Percentiles rank a stretch among this genome's conserved stretches.
phyloP scores from a whole-genome alignment of 2,113 vertebrate species.

The Brachypteracias leptosomus region DNA sequence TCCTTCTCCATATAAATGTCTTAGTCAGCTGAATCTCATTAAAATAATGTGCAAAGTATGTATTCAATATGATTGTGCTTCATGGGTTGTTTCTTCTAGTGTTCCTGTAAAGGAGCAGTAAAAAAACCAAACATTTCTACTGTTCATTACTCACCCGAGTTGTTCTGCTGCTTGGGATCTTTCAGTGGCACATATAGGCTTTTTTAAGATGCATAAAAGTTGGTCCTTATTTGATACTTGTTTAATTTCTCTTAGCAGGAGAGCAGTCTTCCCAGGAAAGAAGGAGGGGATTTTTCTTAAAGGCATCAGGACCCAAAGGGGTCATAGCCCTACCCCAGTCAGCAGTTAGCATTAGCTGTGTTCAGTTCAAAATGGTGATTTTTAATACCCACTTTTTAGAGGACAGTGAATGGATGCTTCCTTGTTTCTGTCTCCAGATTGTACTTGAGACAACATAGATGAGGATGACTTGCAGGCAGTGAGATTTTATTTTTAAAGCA shows the following conservation, averaged over 20 bases:
- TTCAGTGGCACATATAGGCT: neutral
- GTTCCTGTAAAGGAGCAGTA: neutral
- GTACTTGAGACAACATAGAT: neutral
- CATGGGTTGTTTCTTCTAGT: neutral
- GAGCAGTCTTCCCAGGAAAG: neutral
- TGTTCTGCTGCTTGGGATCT: neutral
- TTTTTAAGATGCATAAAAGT: neutral
- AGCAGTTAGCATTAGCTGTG: neutral
- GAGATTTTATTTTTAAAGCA: conserved; percentile 49
- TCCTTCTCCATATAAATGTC: neutral
- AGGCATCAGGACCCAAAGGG: neutral
- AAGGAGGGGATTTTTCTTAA: neutral
- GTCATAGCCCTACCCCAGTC: neutral
- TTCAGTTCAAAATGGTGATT: neutral
- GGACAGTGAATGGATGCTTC: neutral
- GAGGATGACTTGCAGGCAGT: neutral
- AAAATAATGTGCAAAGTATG: neutral
- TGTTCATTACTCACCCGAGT: neutral
- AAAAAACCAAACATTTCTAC: neutral
- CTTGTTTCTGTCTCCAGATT: neutral
- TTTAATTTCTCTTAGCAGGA: neutral
- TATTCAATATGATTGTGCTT: neutral
- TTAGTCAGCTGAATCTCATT: conserved; percentile 36
- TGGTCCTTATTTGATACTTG: neutral
- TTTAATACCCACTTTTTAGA: neutral